phyloP scores from a whole-genome alignment of 2,113 vertebrate genomes.

The Hepsetus odoe region DNA sequence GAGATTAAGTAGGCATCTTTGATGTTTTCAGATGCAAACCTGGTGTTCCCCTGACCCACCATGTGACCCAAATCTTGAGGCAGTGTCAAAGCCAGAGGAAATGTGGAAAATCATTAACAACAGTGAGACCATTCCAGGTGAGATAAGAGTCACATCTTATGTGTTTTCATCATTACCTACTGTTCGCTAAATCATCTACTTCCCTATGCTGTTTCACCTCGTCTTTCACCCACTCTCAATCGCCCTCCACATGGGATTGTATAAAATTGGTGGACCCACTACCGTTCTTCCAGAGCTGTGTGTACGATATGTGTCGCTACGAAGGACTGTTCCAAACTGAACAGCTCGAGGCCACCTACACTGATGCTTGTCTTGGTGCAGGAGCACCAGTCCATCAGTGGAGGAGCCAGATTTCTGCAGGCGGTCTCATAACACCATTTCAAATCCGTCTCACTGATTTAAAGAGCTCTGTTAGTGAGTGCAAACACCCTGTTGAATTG shows the following conservation, averaged over 20 bases:
- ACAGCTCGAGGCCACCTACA: conserved; percentile 81
- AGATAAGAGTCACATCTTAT: background rate
- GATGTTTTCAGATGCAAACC: conserved; percentile 74
- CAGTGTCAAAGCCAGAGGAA: conserved; percentile 69
- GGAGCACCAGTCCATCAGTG: conserved; percentile 76
- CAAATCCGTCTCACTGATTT: background rate
- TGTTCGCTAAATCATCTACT: background rate
- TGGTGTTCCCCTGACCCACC: conserved; percentile 61
- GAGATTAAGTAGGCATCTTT: too few relatives aligned
- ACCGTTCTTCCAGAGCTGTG: conserved; percentile 77
- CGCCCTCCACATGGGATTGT: conserved; percentile 66
- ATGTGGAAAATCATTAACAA: conserved; percentile 74
- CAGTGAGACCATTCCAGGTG: conserved; percentile 78
- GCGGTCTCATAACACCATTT: conserved; percentile 63
- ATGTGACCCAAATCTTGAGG: conserved; percentile 67
- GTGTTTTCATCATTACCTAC: too few relatives aligned
- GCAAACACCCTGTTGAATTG: too few relatives aligned
- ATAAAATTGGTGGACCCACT: conserved; percentile 71
- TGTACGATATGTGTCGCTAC: conserved; percentile 82
- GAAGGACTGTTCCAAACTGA: conserved; percentile 68
- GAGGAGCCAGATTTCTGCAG: conserved; percentile 78
- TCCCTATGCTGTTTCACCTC: background rate
- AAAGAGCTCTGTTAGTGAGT: too few relatives aligned
- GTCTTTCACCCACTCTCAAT: background rate
- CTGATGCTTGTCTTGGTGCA: conserved; percentile 74